These are phyloP conservation scores for Heliconius charithonia DNA, from an alignment of 2,888 invertebrate genomes.

Conservation along the genomic window DNA sequence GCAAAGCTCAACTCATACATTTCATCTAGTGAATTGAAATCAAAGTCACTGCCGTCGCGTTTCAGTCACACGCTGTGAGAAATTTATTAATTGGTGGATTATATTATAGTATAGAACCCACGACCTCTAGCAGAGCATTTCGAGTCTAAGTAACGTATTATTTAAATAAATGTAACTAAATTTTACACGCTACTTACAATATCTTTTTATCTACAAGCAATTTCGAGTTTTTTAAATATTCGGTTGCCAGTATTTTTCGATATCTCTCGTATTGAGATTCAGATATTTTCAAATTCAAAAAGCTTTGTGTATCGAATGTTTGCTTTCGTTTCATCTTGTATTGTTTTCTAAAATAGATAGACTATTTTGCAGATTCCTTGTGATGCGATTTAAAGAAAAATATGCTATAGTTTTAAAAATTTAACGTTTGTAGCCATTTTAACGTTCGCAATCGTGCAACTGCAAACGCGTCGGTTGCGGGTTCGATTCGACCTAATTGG, in stretches of 20 bases:
- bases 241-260: neutral
- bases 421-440: neutral
- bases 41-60: no score
- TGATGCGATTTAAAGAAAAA: neutral
- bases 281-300: neutral
- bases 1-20: no score
- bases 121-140: no score
- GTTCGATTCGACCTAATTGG: no score
- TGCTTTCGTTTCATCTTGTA: neutral
- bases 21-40: no score
- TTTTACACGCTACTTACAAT: neutral
- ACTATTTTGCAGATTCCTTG: neutral
- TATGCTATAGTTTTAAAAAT: neutral
- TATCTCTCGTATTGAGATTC: neutral
- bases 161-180: neutral
- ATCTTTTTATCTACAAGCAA: neutral
- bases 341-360: neutral
- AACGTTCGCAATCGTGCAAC: neutral
- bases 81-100: no score
- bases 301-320: neutral
- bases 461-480: no score
- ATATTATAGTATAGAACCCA: no score
- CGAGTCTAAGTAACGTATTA: no score
- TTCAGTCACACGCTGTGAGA: no score
- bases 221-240: neutral